Percentiles rank a stretch among this genome's conserved stretches.
phyloP scores from a whole-genome alignment of 1,140 invertebrate species.

The Elymnias hypermnestra region DNA sequence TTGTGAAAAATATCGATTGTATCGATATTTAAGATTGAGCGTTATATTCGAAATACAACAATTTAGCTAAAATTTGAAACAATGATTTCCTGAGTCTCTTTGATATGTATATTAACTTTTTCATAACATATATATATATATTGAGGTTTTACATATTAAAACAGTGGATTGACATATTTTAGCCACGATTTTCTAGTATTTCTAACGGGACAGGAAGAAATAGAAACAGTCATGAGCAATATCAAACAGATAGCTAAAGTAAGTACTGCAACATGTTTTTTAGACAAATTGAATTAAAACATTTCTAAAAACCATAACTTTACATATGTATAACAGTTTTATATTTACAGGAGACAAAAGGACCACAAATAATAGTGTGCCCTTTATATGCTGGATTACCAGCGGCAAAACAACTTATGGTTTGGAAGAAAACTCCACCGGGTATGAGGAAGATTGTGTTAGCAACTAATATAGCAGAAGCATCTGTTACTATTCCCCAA shows the following conservation, averaged over 20 bases:
- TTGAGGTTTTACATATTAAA: too few relatives aligned
- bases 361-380: slow-evolving; percentile 80
- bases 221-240: slow-evolving; percentile 89
- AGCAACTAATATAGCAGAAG: slow-evolving; percentile 99
- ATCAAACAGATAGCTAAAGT: slow-evolving; percentile 86
- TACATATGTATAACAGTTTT: slow-evolving; percentile 27
- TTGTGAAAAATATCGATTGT: too few relatives aligned
- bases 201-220: slow-evolving; percentile 98
- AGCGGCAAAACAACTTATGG: slow-evolving; percentile 85
- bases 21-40: too few relatives aligned
- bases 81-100: too few relatives aligned
- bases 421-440: slow-evolving; percentile 81
- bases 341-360: slow-evolving; percentile 49
- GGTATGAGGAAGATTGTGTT: slow-evolving; percentile 92
- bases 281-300: slow-evolving; percentile 4
- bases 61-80: too few relatives aligned
- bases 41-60: too few relatives aligned
- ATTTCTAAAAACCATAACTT: slow-evolving; percentile 14
- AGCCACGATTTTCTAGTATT: slow-evolving; percentile 97
- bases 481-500: slow-evolving; percentile 96
- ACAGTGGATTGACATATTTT: too few relatives aligned
- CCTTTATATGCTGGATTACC: slow-evolving; percentile 91
- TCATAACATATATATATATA: too few relatives aligned
- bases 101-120: too few relatives aligned
- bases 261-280: slow-evolving; percentile 18